These are phyloP conservation scores for Salminus brasiliensis DNA, from an alignment of 2,113 vertebrate genomes.

Conservation along the genomic window DNA sequence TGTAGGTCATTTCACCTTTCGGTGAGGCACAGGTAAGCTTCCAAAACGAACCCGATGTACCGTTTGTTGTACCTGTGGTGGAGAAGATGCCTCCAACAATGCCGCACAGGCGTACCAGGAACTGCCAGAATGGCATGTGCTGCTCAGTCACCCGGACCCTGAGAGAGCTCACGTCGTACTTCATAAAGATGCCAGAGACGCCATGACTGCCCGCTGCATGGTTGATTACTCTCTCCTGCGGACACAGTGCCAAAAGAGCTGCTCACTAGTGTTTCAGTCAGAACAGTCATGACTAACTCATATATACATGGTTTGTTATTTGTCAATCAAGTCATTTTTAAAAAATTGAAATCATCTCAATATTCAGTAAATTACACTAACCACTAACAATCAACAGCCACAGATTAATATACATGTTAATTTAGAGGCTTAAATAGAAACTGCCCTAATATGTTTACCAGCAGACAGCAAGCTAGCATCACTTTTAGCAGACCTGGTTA, in stretches of 20 bases:
- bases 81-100: slow-evolving; percentile 98
- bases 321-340: too few relatives aligned
- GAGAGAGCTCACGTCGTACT: slow-evolving; percentile 95
- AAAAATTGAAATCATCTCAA: too few relatives aligned
- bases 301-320: too few relatives aligned
- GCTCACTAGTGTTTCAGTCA: neutral
- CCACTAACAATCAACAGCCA: too few relatives aligned
- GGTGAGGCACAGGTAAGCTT: neutral
- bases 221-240: slow-evolving; percentile 91
- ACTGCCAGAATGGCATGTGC: slow-evolving; percentile 98
- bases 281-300: neutral
- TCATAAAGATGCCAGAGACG: slow-evolving; percentile 98
- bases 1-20: neutral
- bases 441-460: too few relatives aligned
- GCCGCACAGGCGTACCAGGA: slow-evolving; percentile 93
- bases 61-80: slow-evolving; percentile 83
- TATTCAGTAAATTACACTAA: too few relatives aligned
- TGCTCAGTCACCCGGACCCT: slow-evolving; percentile 97
- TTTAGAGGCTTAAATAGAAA: too few relatives aligned
- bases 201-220: slow-evolving; percentile 96
- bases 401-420: too few relatives aligned
- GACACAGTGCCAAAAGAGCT: neutral
- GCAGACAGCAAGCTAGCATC: too few relatives aligned
- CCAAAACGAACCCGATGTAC: neutral
- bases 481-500: too few relatives aligned